Evolutionary conservation across 1,140 invertebrate species (phyloP), one percentile per base, ranked within the genome.

Genomic region (Leguminivora glycinivorella): DNA sequence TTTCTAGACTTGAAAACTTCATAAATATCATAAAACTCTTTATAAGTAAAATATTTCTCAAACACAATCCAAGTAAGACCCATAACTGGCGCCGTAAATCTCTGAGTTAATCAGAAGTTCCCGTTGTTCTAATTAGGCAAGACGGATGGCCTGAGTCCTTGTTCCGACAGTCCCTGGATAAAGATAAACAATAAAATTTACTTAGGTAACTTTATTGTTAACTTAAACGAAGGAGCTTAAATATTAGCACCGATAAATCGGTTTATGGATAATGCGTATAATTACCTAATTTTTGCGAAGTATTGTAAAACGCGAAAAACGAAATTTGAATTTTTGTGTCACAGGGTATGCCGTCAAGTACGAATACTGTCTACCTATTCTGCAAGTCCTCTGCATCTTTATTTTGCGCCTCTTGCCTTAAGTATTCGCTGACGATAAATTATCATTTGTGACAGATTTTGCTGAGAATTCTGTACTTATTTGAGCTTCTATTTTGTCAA

Each of bases 51-150:
- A 52, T 52, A 52, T 52, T 19, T 19, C 19, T 1, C 14, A 52
- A 22, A 52, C 22, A 1, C 19, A 17, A 52, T 6, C 2, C 47
- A 2, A 22, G 47, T 4, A n/a, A 43, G n/a, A 10, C 4, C 47
- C 19, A 52, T 52, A 52, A 52, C 47, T 1, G 19, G 10, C 43
- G 43, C n/a, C 47, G 47, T 52, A 52, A 52, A 52, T 52, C 47
- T 52, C 47, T 0, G 47, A 52, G 17, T 52, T 52, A 52, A 52
- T 52, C 47, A 52, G 47, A 52, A 52, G 47, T 52, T 52, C 7
- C 47, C 19, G 47, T 52, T 9, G 17, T 52, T 17, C 47, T 52
- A 52, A 52, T 52, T 52, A 52, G 47, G 47, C 19, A 52, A 52
- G 47, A 52, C 19, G 19, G 19, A 52, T 52, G 47, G 47, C 47